phyloP scores from a whole-genome alignment of 2,113 vertebrate species.

The Pygoscelis antarcticus region DNA sequence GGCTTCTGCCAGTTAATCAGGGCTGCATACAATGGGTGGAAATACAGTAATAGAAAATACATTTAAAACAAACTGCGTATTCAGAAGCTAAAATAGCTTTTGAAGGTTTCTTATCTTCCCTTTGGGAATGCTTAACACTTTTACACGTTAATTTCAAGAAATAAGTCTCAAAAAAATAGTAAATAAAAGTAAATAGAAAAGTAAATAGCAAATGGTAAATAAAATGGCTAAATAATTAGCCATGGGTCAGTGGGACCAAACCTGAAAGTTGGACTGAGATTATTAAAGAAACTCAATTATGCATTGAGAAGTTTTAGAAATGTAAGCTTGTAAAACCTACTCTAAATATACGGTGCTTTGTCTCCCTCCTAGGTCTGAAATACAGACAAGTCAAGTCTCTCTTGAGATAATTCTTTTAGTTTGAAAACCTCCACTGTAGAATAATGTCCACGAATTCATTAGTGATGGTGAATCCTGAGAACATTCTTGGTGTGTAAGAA shows the following conservation, averaged over 20 bases:
- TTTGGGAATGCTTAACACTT: neutral
- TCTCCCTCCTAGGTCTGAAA: neutral
- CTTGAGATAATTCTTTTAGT: neutral
- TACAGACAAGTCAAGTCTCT: neutral
- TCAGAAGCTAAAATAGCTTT: neutral
- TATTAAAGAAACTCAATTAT: neutral
- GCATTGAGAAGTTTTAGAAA: neutral
- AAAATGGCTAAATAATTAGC: neutral
- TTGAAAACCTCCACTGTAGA: neutral
- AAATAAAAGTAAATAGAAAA: neutral
- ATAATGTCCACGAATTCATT: neutral
- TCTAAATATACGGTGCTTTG: neutral
- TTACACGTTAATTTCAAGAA: neutral
- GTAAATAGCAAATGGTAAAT: neutral
- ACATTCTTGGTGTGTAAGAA: neutral
- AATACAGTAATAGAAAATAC: neutral
- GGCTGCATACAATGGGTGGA: neutral
- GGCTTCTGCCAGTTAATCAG: neutral
- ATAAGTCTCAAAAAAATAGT: neutral
- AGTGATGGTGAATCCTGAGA: neutral
- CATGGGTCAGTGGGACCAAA: neutral
- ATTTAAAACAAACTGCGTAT: neutral
- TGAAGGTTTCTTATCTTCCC: neutral
- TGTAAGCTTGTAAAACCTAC: neutral
- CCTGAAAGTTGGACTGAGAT: neutral